Evolutionary conservation across 2,113 vertebrate genomes (phyloP), one percentile per base, ranked within the genome.

Genomic region (Nerophis lumbriciformis): DNA sequence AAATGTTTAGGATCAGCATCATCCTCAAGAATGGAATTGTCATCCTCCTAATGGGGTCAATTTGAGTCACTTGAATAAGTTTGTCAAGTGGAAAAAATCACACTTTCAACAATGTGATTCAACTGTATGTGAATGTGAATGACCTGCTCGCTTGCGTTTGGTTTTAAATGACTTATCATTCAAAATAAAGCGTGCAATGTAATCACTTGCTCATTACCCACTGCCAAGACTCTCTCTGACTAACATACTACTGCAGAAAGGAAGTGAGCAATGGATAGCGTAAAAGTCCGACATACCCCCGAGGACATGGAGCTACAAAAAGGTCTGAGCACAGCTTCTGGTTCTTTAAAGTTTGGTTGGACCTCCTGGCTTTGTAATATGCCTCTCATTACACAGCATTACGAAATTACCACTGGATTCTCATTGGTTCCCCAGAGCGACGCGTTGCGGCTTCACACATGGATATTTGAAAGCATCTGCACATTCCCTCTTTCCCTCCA

Each of bases 351-450:
- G 84, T 78, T 72, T 69, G 71, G 64, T 67, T 47, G 68, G 78
- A 76, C 86, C 81, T 85, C 85, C 86, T 77, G 77, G 75, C 80
- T 81, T 82, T 81, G 69, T 84, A 87, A 87, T 85, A 82, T 78
- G 78, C 81, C 78, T 86, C 83, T 84, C 85, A 86, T 90, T 87
- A 88, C 82, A 87, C 79, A 77, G 78, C 78, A 87, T 87, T 86
- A 83, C 80, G 79, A 81, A 86, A 86, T 89, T 87, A 87, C 79
- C 85, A 85, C 73, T 86, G 80, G 75, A 82, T 83, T 84, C 76
- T 81, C 76, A 77, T 65, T 72, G 81, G 76, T 73, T 82, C 79
- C 69, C 72, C 65, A 65, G 80, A 82, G 77, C 84, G 78, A 66
- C 76, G 81, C 76, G 28, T 85, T 84, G 81, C 82, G 83, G 80